These are phyloP conservation scores for Creontiades dilutus DNA, from an alignment of 2,888 invertebrate species.

Conservation along the genomic window DNA sequence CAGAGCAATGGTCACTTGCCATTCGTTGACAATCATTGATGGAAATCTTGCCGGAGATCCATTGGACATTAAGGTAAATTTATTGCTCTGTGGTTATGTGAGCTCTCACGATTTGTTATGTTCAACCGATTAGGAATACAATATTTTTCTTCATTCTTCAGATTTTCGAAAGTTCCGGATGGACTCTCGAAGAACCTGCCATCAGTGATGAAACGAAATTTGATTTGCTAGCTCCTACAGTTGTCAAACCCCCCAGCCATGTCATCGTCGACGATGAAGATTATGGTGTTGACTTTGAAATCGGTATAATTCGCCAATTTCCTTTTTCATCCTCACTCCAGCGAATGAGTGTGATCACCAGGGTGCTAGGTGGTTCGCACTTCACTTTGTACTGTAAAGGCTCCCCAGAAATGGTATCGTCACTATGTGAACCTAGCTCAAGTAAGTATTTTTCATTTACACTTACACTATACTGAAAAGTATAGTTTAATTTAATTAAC, in stretches of 20 bases:
- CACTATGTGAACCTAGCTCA: constrained; percentile 81
- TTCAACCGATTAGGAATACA: too few species aligned
- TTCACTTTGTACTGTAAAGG: constrained; percentile 94
- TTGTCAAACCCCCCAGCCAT: constrained; percentile 84
- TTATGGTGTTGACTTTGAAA: constrained; percentile 81
- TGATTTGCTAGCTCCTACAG: constrained; percentile 92
- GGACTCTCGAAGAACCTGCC: constrained; percentile 93
- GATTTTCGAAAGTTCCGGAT: constrained; percentile 97
- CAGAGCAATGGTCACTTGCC: constrained; percentile 93
- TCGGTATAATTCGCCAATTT: constrained; percentile 91
- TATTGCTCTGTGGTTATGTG: background rate
- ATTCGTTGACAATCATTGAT: constrained; percentile 94
- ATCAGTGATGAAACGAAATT: constrained; percentile 91
- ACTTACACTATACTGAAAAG: too few species aligned
- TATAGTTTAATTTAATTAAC: too few species aligned
- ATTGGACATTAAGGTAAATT: constrained; percentile 89
- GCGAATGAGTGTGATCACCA: constrained; percentile 92
- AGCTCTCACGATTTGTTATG: too few species aligned
- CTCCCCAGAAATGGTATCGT: constrained; percentile 93
- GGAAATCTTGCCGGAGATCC: constrained; percentile 95
- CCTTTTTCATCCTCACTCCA: constrained; percentile 93
- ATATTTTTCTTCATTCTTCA: constrained; percentile 77
- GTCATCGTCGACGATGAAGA: constrained; percentile 60
- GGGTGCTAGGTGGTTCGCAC: constrained; percentile 86
- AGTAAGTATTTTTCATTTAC: constrained; percentile 46